phyloP scores from a whole-genome alignment of 2,888 invertebrate species.

The Desoria tigrina region DNA sequence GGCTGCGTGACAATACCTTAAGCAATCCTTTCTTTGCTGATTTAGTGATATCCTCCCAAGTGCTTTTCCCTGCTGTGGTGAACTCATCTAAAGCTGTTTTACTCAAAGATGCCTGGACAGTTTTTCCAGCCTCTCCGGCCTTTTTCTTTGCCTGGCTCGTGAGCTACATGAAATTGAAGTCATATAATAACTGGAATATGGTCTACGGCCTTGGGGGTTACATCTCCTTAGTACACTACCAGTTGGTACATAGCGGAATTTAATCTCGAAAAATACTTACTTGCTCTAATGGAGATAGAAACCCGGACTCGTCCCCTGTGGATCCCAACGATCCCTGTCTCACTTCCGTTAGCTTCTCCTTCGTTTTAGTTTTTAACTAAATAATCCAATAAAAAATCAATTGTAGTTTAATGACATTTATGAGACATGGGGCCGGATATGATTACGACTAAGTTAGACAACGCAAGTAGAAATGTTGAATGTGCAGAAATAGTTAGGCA shows the following conservation, averaged over 20 bases:
- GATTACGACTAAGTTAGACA: neutral
- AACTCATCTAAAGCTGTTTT: constrained; percentile 72
- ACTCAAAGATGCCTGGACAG: constrained; percentile 69
- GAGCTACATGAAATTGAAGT: constrained; percentile 61
- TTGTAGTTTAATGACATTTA: constrained; percentile 3
- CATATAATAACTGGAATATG: no score
- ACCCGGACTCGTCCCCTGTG: constrained; percentile 66
- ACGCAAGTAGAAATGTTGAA: neutral
- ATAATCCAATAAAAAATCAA: constrained; percentile 34
- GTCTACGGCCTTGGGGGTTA: no score
- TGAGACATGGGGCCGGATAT: neutral
- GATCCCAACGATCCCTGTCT: constrained; percentile 48
- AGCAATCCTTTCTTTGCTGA: constrained; percentile 85
- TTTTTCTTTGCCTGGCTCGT: constrained; percentile 86
- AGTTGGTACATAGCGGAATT: no score
- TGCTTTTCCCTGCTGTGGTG: constrained; percentile 85
- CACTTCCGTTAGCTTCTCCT: constrained; percentile 66
- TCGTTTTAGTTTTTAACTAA: constrained; percentile 67
- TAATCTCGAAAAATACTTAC: constrained; percentile 60
- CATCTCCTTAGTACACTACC: no score
- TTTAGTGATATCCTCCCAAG: constrained; percentile 85
- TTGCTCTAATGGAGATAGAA: constrained; percentile 79
- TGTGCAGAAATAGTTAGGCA: no score
- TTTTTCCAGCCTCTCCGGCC: constrained; percentile 77
- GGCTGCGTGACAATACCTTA: constrained; percentile 62